Base-by-base conservation (phyloP, 2,797 vertebrate species). In the Enteromius treurensis region DNA sequence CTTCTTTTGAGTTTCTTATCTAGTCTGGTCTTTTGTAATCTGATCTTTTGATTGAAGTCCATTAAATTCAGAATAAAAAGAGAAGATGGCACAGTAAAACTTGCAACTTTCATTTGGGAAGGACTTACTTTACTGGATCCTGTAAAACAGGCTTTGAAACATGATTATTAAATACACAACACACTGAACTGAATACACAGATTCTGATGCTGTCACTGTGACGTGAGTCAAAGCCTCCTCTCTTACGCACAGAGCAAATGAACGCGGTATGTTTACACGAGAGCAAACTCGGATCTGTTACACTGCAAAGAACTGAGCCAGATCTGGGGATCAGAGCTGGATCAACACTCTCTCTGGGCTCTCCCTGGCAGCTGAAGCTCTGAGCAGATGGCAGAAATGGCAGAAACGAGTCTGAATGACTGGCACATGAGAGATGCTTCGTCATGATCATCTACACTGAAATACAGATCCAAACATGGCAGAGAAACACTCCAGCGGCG, bases 381-480 rank as follows among this genome's bases (percentile, higher is more conserved):
- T 87, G 90, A 91, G 92, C 93, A 95, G 94, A 95, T 94, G 94
- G 94, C 90, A 89, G 86, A 89, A 92, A 93, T 93, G 92, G 90
- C 93, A 89, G 34, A 71, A 23, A 14, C 2, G 37, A 82, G 34
- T 76, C 69, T 85, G 87, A 86, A 77, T 23, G 67, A 45, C 6
- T 73, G 85, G 82, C 76, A 74, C 76, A 75, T 26, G 19, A 53
- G 7, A 53, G 19, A 53, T 8, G 51, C 51, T 53, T 53, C 51
- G 19, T 21, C n/a, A 60, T 60, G n/a, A 60, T 60, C 55, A 82
- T 47, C 53, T 37, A 81, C 74, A 65, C 29, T 70, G 58, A 40
- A 34, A 70, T 14, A 55, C 69, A 74, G 67, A 84, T 15, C 58
- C 40, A 17, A 58, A 82, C 60, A 45, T 71, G 34, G 23, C 21